These are phyloP conservation scores for Pilophorus perplexus DNA, from an alignment of 2,888 invertebrate genomes.

Conservation along the genomic window DNA sequence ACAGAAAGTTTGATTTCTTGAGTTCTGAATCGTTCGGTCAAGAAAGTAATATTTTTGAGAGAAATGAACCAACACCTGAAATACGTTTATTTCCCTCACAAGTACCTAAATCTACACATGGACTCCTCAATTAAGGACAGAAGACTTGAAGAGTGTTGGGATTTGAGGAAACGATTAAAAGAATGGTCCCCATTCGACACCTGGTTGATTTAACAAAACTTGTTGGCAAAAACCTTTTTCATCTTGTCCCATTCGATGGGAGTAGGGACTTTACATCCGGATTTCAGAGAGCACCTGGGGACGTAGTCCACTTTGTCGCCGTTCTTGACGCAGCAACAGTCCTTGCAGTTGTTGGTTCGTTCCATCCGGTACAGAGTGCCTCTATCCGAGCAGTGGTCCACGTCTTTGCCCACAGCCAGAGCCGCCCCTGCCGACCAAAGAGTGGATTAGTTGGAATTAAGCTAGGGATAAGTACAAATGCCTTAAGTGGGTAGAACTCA, in stretches of 20 bases:
- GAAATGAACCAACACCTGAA: too few relatives aligned
- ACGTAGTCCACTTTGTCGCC: slow-evolving; percentile 17
- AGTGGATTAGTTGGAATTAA: background rate
- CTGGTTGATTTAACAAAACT: too few relatives aligned
- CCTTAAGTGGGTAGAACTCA: background rate
- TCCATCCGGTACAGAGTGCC: slow-evolving; percentile 25
- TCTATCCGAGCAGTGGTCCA: slow-evolving; percentile 13
- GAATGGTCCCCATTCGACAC: too few relatives aligned
- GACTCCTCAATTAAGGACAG: too few relatives aligned
- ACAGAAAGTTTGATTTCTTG: too few relatives aligned
- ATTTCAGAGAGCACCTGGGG: slow-evolving; percentile 7
- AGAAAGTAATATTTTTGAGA: too few relatives aligned
- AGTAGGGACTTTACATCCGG: background rate
- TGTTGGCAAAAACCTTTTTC: slow-evolving; percentile 21
- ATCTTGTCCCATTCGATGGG: slow-evolving; percentile 20
- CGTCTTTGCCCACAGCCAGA: slow-evolving; percentile 6
- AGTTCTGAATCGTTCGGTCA: too few relatives aligned
- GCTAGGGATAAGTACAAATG: background rate
- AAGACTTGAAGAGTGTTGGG: too few relatives aligned
- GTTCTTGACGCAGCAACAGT: slow-evolving; percentile 19
- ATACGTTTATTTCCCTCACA: too few relatives aligned
- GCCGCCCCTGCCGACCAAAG: too few relatives aligned
- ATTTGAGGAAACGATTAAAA: too few relatives aligned
- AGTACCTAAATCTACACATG: too few relatives aligned
- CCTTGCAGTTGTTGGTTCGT: background rate